These are phyloP conservation scores for Dynastes tityus DNA, from an alignment of 2,888 invertebrate species.

Conservation along the genomic window DNA sequence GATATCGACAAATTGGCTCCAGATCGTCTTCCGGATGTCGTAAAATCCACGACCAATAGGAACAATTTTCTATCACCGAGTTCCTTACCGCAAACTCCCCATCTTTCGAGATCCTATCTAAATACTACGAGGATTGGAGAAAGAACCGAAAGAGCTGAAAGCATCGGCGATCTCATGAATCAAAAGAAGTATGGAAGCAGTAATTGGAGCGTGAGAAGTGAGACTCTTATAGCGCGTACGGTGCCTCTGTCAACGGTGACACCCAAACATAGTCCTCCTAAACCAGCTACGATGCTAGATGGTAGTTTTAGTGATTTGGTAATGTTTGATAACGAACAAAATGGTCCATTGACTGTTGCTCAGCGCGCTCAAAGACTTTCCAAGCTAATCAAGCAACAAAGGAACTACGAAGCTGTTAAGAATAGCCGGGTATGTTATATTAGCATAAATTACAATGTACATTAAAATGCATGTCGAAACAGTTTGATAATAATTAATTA, in stretches of 20 bases:
- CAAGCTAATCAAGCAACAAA: constrained; percentile 79
- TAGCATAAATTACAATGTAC: background rate
- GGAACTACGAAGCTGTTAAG: constrained; percentile 62
- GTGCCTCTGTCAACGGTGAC: constrained; percentile 84
- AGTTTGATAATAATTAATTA: no score
- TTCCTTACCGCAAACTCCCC: constrained; percentile 73
- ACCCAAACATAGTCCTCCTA: constrained; percentile 73
- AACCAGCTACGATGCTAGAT: constrained; percentile 51
- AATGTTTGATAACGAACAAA: constrained; percentile 66
- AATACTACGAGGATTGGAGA: constrained; percentile 63
- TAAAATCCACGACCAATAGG: constrained; percentile 70
- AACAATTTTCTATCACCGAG: constrained; percentile 68
- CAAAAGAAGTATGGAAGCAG: constrained; percentile 81
- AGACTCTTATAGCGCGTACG: constrained; percentile 80
- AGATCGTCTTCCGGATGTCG: constrained; percentile 69
- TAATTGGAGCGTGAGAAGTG: constrained; percentile 82
- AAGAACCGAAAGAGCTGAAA: constrained; percentile 48
- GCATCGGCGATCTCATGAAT: constrained; percentile 86
- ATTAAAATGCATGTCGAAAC: no score
- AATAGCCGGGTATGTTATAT: constrained; percentile 44
- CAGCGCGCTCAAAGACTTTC: constrained; percentile 81
- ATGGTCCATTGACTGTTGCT: constrained; percentile 77
- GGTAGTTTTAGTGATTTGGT: constrained; percentile 59
- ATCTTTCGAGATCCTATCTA: constrained; percentile 71
- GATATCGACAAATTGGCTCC: constrained; percentile 78